Evolutionary conservation across 1,140 invertebrate species (phyloP), one percentile per base, ranked within the genome.

Genomic region (Aradophagus sp.): DNA sequence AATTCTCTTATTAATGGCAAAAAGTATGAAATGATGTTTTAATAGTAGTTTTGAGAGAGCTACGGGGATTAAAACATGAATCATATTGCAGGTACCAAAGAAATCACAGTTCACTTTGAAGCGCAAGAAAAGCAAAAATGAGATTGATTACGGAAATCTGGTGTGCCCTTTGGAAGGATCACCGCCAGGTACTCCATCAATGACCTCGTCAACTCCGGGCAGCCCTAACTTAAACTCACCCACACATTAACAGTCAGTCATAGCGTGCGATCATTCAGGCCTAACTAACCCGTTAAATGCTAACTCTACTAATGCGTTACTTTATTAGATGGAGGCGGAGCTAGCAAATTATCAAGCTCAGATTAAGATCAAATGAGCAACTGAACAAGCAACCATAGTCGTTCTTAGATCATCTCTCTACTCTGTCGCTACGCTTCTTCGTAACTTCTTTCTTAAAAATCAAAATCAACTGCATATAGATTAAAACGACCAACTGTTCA

Each of bases 41-140:
- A n/a, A n/a, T n/a, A n/a, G n/a, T n/a, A n/a, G n/a, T n/a, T n/a
- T 23, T 23, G 20, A 23, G 8, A 8, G 20, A 23, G 20, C 20
- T 5, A 23, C 20, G 8, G 20, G n/a, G n/a, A n/a, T n/a, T n/a
- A n/a, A n/a, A n/a, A n/a, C n/a, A n/a, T n/a, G n/a, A n/a, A n/a
- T n/a, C n/a, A n/a, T n/a, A 23, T 23, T 88, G 44, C 77, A 95
- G 93, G 89, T 92, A 78, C 89, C 92, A 76, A 96, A 96, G 83
- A 95, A 94, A 84, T 92, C 92, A 35, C 93, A 96, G 81, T 97
- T 97, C 83, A 93, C 95, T 0, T 82, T 97, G 69, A 96, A 95
- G 78, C 89, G 93, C 27, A 94, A 94, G 79, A 95, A 95, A 81
- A 93, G 91, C 69, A 93, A 93, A 80, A 91, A 89, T 42, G 94